Conservation (phyloP, 1,140 invertebrate genomes). For the Drosophila truncata region DNA sequence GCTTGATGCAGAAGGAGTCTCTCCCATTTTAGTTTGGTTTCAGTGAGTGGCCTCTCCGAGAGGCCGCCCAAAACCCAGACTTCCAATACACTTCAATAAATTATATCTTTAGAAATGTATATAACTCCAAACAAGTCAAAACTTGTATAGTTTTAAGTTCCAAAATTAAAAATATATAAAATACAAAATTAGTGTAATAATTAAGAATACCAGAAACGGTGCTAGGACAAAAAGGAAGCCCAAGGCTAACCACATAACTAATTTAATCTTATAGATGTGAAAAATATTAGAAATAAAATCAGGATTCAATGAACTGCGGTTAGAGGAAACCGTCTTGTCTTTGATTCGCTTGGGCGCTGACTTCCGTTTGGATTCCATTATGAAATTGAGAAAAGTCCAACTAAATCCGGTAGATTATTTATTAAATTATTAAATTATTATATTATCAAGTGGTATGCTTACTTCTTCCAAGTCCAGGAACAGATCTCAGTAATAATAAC, state of each 20-base stretch:
- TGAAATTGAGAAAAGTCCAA: background rate
- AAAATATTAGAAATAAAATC: background rate
- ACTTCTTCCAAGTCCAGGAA: background rate
- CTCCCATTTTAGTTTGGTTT: background rate
- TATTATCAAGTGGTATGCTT: background rate
- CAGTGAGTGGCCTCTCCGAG: background rate
- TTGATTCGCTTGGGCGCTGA: background rate
- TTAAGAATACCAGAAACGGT: background rate
- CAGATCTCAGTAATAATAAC: background rate
- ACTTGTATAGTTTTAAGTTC: too few species aligned
- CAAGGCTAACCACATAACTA: background rate
- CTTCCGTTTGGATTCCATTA: constrained; percentile 1
- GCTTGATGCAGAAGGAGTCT: background rate
- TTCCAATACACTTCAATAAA: background rate
- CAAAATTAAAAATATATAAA: background rate
- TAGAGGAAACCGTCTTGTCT: background rate
- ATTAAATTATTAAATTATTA: background rate
- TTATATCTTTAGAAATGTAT: background rate
- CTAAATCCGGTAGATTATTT: background rate
- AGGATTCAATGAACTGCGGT: background rate
- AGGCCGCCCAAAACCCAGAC: background rate
- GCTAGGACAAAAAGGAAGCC: background rate
- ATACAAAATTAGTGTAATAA: background rate
- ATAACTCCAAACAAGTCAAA: too few species aligned
- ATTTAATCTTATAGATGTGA: background rate